Evolutionary conservation across 1,140 invertebrate genomes (phyloP).

Genomic region (Drosophila obscura): DNA sequence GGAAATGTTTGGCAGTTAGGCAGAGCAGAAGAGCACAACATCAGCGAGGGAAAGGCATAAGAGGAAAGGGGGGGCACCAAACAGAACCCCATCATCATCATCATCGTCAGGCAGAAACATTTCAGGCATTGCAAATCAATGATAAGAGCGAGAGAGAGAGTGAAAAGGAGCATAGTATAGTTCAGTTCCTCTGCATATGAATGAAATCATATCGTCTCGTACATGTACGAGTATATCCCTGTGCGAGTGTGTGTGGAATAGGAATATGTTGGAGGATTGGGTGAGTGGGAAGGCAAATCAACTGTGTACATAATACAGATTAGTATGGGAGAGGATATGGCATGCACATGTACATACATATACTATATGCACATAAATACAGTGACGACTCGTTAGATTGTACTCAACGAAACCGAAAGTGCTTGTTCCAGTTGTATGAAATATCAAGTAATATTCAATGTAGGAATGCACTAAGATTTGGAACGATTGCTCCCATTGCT

Average conservation of each 20-base stretch:
- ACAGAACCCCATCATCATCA: slow-evolving; percentile 28
- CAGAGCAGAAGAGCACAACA: slow-evolving; percentile 72
- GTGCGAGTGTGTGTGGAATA: slow-evolving; percentile 7
- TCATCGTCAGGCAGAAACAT: slow-evolving; percentile 68
- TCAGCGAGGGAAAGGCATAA: slow-evolving; percentile 3
- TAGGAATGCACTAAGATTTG: no score
- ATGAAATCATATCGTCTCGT: slow-evolving; percentile 67
- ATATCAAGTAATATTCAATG: no score
- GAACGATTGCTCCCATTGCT: no score
- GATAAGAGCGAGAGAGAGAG: slow-evolving; percentile 36
- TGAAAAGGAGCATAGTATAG: slow-evolving; percentile 35
- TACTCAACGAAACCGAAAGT: no score
- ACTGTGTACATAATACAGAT: slow-evolving; percentile 79
- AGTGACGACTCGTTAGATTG: no score
- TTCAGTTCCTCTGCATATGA: slow-evolving; percentile 56
- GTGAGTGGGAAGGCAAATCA: slow-evolving; percentile 69
- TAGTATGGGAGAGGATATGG: slow-evolving; percentile 55
- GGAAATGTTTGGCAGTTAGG: slow-evolving; percentile 75
- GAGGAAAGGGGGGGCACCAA: background rate
- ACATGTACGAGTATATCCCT: slow-evolving; percentile 30
- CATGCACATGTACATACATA: slow-evolving; percentile 23
- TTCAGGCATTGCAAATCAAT: slow-evolving; percentile 76
- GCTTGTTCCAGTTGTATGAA: no score
- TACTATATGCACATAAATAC: slow-evolving; percentile 4
- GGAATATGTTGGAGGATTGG: background rate